These are phyloP conservation scores for Xiphophorus couchianus DNA, from an alignment of 2,113 vertebrate species.

Conservation along the genomic window DNA sequence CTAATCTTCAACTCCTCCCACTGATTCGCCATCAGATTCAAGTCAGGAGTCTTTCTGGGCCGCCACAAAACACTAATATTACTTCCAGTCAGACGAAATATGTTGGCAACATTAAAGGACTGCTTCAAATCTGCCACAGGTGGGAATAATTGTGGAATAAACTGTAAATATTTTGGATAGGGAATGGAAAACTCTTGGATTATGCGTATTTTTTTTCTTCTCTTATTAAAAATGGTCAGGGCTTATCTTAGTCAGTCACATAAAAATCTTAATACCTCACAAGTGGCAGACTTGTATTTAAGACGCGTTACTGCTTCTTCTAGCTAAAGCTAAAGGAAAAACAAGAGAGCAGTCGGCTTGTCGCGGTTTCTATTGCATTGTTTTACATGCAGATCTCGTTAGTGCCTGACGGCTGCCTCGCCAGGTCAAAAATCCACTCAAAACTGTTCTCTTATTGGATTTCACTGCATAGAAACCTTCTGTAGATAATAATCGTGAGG, in stretches of 20 bases:
- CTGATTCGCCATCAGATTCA: too few relatives aligned
- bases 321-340: too few relatives aligned
- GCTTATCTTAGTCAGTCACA: too few relatives aligned
- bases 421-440: slow-evolving; percentile 34
- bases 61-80: too few relatives aligned
- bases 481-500: slow-evolving; percentile 51
- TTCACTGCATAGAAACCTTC: slow-evolving; percentile 45
- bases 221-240: too few relatives aligned
- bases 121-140: neutral
- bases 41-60: too few relatives aligned
- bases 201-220: too few relatives aligned
- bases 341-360: neutral
- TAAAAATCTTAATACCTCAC: too few relatives aligned
- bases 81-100: neutral
- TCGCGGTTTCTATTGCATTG: neutral
- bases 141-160: neutral
- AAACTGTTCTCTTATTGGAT: slow-evolving; percentile 29
- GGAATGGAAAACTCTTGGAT: too few relatives aligned
- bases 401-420: slow-evolving; percentile 3
- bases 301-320: too few relatives aligned
- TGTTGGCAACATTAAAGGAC: neutral
- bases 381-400: neutral
- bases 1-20: too few relatives aligned
- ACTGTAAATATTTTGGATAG: neutral
- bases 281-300: too few relatives aligned